Percentiles rank a stretch among this genome's conserved stretches.
These are phyloP conservation scores for Furcula furcula DNA, from an alignment of 2,888 invertebrate species.

Conservation along the genomic window DNA sequence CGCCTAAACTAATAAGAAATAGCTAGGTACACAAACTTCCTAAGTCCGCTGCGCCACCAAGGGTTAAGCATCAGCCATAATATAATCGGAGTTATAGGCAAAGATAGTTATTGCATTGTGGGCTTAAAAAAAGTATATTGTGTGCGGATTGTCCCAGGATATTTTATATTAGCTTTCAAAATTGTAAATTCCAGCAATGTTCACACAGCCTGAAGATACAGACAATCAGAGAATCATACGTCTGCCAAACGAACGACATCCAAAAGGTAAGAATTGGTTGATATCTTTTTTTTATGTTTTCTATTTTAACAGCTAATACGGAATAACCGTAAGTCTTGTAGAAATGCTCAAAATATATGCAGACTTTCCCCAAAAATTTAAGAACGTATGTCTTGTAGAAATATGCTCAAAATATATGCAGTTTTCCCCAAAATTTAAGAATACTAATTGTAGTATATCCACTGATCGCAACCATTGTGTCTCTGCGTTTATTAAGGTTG, in stretches of 20 bases:
- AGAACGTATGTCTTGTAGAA: not conserved
- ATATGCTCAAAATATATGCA: not conserved
- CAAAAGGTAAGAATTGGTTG: slow-evolving; percentile 57
- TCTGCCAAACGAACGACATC: slow-evolving; percentile 59
- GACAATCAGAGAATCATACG: slow-evolving; percentile 47
- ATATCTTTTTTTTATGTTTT: not conserved
- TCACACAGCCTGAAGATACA: slow-evolving; percentile 34
- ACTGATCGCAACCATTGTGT: too few species aligned
- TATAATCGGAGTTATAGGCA: too few species aligned
- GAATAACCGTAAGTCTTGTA: not conserved
- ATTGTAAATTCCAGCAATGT: slow-evolving; percentile 57
- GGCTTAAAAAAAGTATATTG: too few species aligned
- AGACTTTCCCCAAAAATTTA: not conserved
- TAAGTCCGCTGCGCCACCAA: too few species aligned
- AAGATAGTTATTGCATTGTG: too few species aligned
- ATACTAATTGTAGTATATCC: too few species aligned
- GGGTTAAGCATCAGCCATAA: too few species aligned
- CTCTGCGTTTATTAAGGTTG: too few species aligned
- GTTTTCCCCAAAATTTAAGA: not conserved
- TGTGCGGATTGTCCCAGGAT: not conserved
- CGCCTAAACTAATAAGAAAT: not conserved
- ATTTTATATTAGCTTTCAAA: slow-evolving; percentile 10
- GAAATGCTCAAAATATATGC: not conserved
- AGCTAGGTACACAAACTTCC: not conserved
- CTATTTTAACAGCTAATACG: not conserved